phyloP scores from a whole-genome alignment of 2,113 vertebrate genomes.

The Mus pahari region DNA sequence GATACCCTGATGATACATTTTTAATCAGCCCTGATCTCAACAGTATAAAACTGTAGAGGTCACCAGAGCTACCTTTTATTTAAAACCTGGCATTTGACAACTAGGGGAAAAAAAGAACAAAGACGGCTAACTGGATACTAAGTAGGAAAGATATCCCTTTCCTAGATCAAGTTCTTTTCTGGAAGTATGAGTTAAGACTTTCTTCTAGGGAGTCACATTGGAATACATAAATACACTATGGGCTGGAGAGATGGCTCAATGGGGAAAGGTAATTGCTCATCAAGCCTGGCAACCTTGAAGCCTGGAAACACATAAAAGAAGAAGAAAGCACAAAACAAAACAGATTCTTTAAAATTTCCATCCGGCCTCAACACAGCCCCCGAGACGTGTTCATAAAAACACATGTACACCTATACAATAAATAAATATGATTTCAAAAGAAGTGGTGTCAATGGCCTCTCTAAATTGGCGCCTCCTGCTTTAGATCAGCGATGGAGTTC shows the following conservation, averaged over 20 bases:
- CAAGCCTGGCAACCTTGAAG: background rate
- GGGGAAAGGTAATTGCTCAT: background rate
- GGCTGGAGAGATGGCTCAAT: background rate
- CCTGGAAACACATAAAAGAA: background rate
- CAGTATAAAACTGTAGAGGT: conserved; percentile 50
- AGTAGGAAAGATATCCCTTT: background rate
- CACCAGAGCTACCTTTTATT: conserved; percentile 66
- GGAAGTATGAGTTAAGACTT: background rate
- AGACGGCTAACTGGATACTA: conserved; percentile 12
- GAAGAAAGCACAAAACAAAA: too few relatives aligned
- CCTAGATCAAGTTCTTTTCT: background rate
- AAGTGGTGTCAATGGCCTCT: background rate
- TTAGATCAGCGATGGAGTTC: background rate
- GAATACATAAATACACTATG: background rate
- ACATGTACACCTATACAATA: background rate
- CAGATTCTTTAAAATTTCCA: background rate
- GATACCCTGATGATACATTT: conserved; percentile 56
- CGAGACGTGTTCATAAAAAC: too few relatives aligned
- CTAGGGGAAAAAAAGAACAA: background rate
- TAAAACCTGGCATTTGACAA: conserved; percentile 39
- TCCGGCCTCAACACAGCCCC: background rate
- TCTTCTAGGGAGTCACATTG: background rate
- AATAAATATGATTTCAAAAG: background rate
- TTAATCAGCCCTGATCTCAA: conserved; percentile 29
- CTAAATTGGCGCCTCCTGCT: background rate